These are phyloP conservation scores for Drosophila pseudotakahashii DNA, from an alignment of 2,888 invertebrate species.

Conservation along the genomic window DNA sequence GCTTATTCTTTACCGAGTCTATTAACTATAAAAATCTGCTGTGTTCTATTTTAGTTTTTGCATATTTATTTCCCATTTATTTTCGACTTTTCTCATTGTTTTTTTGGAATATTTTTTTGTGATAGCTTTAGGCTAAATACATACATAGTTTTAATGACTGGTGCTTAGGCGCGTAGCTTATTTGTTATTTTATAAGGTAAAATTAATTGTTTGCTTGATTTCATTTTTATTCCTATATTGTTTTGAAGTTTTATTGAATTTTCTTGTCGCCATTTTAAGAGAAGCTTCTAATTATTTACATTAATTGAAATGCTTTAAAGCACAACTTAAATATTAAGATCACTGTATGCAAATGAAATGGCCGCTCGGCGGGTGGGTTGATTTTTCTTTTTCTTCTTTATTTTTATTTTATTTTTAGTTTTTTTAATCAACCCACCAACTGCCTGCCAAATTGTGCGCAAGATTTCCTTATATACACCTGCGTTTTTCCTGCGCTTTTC, in stretches of 20 bases:
- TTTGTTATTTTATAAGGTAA: conserved; percentile 49
- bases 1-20: conserved; percentile 53
- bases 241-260: conserved; percentile 27
- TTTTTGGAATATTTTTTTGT: conserved; percentile 42
- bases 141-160: conserved; percentile 73
- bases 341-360: conserved; percentile 78
- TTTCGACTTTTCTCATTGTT: conserved; percentile 34
- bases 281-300: conserved; percentile 59
- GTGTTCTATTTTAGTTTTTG: conserved; percentile 20
- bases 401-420: not conserved
- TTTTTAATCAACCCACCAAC: not conserved
- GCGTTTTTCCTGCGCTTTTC: conserved; percentile 17
- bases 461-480: conserved; percentile 21
- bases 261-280: conserved; percentile 12
- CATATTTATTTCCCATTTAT: conserved; percentile 25
- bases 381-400: too few relatives aligned
- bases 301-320: conserved; percentile 43
- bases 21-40: conserved; percentile 58
- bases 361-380: conserved; percentile 9
- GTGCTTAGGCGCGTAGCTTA: conserved; percentile 68
- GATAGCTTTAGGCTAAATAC: conserved; percentile 55
- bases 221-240: conserved; percentile 26
- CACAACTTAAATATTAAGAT: conserved; percentile 80
- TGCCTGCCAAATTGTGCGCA: conserved; percentile 39
- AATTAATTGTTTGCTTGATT: conserved; percentile 18